Percentiles rank a stretch among this genome's conserved stretches.
Conservation (phyloP, 2,888 invertebrate genomes). For the Rhingia campestris region DNA sequence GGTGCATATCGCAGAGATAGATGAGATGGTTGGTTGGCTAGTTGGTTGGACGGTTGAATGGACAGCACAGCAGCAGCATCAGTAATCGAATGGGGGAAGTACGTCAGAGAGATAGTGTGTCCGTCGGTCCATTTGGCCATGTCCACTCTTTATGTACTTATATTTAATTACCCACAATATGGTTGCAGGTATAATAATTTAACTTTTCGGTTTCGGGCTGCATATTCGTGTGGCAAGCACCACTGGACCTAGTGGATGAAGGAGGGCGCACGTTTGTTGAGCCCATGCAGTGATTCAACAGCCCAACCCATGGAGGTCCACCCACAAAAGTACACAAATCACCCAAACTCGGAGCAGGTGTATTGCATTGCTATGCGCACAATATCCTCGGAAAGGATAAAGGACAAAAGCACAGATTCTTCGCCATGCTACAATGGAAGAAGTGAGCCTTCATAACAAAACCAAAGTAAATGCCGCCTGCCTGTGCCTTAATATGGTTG, state of each 20-base stretch:
- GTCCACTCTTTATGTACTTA: slow-evolving; percentile 74
- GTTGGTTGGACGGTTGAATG: slow-evolving; percentile 70
- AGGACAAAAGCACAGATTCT: slow-evolving; percentile 50
- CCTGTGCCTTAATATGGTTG: neutral
- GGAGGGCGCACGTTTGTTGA: slow-evolving; percentile 2
- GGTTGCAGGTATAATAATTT: slow-evolving; percentile 75
- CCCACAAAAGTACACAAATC: slow-evolving; percentile 47
- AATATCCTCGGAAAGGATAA: slow-evolving; percentile 6
- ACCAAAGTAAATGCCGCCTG: slow-evolving; percentile 15
- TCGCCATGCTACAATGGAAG: slow-evolving; percentile 39
- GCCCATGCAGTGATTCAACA: slow-evolving; percentile 35
- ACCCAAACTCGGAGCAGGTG: slow-evolving; percentile 49
- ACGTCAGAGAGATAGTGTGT: slow-evolving; percentile 65
- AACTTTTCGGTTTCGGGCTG: slow-evolving; percentile 70
- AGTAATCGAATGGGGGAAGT: slow-evolving; percentile 65
- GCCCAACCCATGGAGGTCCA: slow-evolving; percentile 17
- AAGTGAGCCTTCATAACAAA: slow-evolving; percentile 24
- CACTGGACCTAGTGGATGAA: slow-evolving; percentile 14
- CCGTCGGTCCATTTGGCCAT: slow-evolving; percentile 69
- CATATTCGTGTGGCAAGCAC: slow-evolving; percentile 62
- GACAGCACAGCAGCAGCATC: slow-evolving; percentile 55
- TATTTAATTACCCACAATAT: slow-evolving; percentile 75
- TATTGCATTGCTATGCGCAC: slow-evolving; percentile 56
- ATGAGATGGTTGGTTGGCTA: slow-evolving; percentile 70
- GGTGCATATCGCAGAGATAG: slow-evolving; percentile 68